Evolutionary conservation across 2,797 vertebrate species (phyloP).

Genomic region (Sebastes taczanowskii): DNA sequence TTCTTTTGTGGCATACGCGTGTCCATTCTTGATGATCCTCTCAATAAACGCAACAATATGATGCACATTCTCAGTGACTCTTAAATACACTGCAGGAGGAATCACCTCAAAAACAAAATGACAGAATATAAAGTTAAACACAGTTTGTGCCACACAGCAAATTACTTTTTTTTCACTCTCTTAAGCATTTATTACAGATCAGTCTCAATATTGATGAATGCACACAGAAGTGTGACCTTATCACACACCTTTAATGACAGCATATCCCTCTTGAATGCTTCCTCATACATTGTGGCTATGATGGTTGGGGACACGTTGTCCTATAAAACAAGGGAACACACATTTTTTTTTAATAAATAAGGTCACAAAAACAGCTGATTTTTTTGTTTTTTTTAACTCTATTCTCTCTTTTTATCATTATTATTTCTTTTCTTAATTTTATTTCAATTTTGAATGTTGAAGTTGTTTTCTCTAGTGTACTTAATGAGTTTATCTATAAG

Average conservation of each 20-base stretch:
- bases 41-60: constrained; percentile 91
- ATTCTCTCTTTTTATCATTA: no score
- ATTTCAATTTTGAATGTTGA: no score
- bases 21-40: constrained; percentile 85
- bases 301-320: constrained; percentile 84
- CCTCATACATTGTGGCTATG: constrained; percentile 89
- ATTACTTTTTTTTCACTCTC: neutral
- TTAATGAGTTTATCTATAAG: no score
- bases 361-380: no score
- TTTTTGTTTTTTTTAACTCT: no score
- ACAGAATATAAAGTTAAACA: neutral
- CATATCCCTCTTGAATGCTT: constrained; percentile 96
- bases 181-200: neutral
- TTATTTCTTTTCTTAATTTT: no score
- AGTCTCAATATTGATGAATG: no score
- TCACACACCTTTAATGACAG: constrained; percentile 86
- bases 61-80: constrained; percentile 94
- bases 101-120: constrained; percentile 83
- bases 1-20: constrained; percentile 87
- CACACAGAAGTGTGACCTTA: no score
- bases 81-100: constrained; percentile 89
- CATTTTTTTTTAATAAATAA: neutral
- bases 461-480: no score
- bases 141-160: neutral
- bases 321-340: constrained; percentile 67